phyloP scores from a whole-genome alignment of 1,140 invertebrate species.

The Uloborus diversus region DNA sequence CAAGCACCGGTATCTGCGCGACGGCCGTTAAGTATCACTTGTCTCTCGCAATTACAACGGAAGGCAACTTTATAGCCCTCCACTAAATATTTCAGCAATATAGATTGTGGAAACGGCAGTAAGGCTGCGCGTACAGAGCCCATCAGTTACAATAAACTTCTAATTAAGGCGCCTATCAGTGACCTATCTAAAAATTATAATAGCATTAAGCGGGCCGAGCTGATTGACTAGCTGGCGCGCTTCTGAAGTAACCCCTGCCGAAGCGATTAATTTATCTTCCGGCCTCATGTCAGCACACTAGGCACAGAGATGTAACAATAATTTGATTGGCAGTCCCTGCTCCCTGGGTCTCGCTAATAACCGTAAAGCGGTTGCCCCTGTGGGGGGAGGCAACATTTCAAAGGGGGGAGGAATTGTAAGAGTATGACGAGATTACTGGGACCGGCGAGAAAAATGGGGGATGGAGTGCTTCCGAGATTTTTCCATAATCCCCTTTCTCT shows the following conservation, averaged over 20 bases:
- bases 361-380: conserved; percentile 52
- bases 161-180: conserved; percentile 33
- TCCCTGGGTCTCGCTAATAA: conserved; percentile 45
- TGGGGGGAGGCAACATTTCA: conserved; percentile 30
- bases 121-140: too few relatives aligned
- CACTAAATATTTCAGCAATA: too few relatives aligned
- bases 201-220: background rate
- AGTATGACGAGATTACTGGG: conserved; percentile 50
- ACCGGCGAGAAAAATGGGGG: conserved; percentile 25
- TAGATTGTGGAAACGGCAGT: too few relatives aligned
- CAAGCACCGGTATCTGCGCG: too few relatives aligned
- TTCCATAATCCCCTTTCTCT: conserved; percentile 35
- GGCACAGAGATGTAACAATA: conserved; percentile 55
- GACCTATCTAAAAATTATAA: background rate
- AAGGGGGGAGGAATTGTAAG: conserved; percentile 5
- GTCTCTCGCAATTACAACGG: too few relatives aligned
- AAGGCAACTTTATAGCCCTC: too few relatives aligned
- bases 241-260: conserved; percentile 7
- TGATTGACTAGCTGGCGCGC: conserved; percentile 17
- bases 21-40: too few relatives aligned
- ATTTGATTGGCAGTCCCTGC: conserved; percentile 53
- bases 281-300: conserved; percentile 51
- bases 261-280: conserved; percentile 55
- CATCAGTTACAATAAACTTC: conserved; percentile 13
- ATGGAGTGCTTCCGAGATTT: conserved; percentile 42